phyloP scores from a whole-genome alignment of 2,888 invertebrate genomes.

The Cistogaster globosa region DNA sequence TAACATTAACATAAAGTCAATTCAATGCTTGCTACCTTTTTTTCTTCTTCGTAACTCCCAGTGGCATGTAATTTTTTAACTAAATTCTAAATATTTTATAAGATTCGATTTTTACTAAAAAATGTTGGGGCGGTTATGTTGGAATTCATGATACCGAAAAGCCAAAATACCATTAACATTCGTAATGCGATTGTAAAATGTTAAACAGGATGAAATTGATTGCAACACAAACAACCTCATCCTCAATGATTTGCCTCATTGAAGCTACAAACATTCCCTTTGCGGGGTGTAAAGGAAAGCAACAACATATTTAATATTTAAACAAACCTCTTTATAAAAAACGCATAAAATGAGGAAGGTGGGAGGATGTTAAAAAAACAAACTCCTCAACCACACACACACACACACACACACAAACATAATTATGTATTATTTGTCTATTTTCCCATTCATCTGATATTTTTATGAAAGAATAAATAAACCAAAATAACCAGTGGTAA shows the following conservation, averaged over 20 bases:
- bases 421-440: background rate
- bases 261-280: background rate
- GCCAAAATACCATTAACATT: conserved; percentile 63
- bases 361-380: conserved; percentile 13
- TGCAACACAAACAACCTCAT: conserved; percentile 60
- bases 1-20: conserved; percentile 80
- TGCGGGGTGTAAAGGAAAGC: conserved; percentile 17
- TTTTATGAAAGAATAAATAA: conserved; percentile 59
- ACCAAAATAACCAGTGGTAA: conserved; percentile 65
- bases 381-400: background rate
- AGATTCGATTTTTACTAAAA: conserved; percentile 80
- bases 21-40: conserved; percentile 77
- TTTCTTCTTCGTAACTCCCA: background rate
- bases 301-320: conserved; percentile 68
- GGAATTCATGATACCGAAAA: conserved; percentile 50
- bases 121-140: conserved; percentile 4
- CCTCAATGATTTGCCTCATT: conserved; percentile 32
- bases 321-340: conserved; percentile 66
- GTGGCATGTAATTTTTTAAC: conserved; percentile 72
- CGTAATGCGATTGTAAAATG: conserved; percentile 72
- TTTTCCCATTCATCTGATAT: conserved; percentile 39
- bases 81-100: conserved; percentile 82
- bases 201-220: conserved; percentile 69
- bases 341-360: conserved; percentile 37
- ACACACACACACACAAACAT: background rate